phyloP scores from a whole-genome alignment of 2,888 invertebrate species.

The Nymphalis urticae region DNA sequence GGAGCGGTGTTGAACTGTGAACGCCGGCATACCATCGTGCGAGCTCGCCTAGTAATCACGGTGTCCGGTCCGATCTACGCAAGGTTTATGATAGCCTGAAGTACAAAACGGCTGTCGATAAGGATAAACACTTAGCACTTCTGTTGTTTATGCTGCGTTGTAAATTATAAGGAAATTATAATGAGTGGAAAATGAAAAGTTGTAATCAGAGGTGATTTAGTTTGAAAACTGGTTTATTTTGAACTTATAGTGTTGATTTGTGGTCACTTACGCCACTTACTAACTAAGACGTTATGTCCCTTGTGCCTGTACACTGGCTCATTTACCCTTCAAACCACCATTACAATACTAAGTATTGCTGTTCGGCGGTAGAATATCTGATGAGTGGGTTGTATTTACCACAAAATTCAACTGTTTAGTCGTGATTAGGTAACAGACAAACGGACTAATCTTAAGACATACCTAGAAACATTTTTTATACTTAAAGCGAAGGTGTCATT shows the following conservation, averaged over 20 bases:
- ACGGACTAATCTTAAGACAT: neutral
- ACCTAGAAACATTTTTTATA: constrained; percentile 1
- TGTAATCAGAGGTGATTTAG: neutral
- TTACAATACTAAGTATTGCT: too few species aligned
- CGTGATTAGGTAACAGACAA: too few species aligned
- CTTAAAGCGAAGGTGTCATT: constrained; percentile 15
- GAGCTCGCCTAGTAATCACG: constrained; percentile 19
- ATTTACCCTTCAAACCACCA: too few species aligned
- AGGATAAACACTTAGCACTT: constrained; percentile 34
- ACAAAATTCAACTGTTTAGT: too few species aligned
- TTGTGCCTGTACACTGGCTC: too few species aligned
- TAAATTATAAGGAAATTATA: constrained; percentile 28
- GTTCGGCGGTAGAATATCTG: too few species aligned
- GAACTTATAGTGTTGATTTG: neutral
- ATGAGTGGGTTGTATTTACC: too few species aligned
- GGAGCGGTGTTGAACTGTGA: constrained; percentile 1
- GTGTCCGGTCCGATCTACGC: constrained; percentile 30
- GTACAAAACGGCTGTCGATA: constrained; percentile 31
- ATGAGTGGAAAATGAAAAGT: neutral
- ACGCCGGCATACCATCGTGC: constrained; percentile 4
- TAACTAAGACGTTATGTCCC: too few species aligned
- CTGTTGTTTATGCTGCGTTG: constrained; percentile 23
- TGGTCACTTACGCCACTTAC: too few species aligned
- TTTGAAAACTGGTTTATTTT: neutral
- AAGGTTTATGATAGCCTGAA: constrained; percentile 34